Base-by-base conservation (phyloP, 2,797 vertebrate genomes). In the Hybognathus amarus region DNA sequence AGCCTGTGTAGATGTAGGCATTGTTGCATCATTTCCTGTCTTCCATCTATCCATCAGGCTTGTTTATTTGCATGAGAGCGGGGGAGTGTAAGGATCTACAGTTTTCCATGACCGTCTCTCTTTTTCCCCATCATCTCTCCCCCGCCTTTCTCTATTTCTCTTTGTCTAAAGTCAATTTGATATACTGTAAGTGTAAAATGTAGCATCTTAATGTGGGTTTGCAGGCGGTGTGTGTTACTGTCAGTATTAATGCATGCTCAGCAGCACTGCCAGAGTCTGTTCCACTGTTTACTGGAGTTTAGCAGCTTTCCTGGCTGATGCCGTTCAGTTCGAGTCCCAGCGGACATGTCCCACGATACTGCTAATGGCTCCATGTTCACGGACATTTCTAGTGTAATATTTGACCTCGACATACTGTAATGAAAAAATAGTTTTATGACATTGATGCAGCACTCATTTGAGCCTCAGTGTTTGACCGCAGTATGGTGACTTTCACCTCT, bases 351-450 rank as follows among this genome's bases (percentile, higher is more conserved):
- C 81, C 81, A 83, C 64, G 17, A 77, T 69, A 18, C 82, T 83
- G 82, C 82, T 83, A 83, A 83, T 77, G 27, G 74, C 82, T 63
- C 64, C 52, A 2, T 61, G 64, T 77, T 83, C 81, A 47, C 74
- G 15, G 8, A 83, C 73, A 77, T 61, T 77, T 83, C 54, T 77
- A n/a, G 73, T 7, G 27, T 42, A 77, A 70, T 83, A 77, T 77
- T 83, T 77, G 82, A 83, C 74, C 82, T 69, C 8, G 82, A 61
- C 74, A 61, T 69, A 77, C 82, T 83, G 74, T 83, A 83, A 83
- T 83, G 74, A 83, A 77, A 77, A 83, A 83, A 83, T 83, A 83
- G 82, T 77, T 83, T 77, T 47, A 77, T 83, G 82, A 77, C 82
- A 83, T 83, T 82, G 66, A 81, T 66, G 36, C 63, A 70, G 50